Base-by-base conservation (phyloP, 2,888 invertebrate genomes). In the Zele albiditarsus region DNA sequence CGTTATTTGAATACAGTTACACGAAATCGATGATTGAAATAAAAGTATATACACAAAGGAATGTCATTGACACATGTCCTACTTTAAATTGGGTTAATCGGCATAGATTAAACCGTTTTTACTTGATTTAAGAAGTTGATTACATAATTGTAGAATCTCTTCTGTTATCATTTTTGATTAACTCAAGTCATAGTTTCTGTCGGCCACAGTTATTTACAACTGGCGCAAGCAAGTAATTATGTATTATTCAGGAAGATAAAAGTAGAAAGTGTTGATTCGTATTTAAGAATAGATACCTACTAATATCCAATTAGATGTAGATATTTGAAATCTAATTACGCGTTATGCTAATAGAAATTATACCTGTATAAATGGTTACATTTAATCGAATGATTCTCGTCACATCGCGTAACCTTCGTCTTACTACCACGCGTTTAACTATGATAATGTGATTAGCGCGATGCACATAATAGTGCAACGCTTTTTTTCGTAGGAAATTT, bases 391-490 rank as follows among this genome's bases (percentile, higher is more conserved):
- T 67, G 67, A 71, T 67, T 78, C 80, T 76, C 73, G n/a, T 46
- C n/a, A 38, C 38, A 46, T 46, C 46, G 74, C 71, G 73, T 80
- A 80, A 80, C 80, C 80, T 80, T 80, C 69, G 78, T 69, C 71
- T 71, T 63, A 16, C 33, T n/a, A 28, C 31, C 31, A 63, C 62
- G 31, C 53, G n/a, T 27, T 5, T 14, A 27, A 38, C 12, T 38
- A 69, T 75, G 76, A 78, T 77, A 80, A 80, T 78, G 75, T 78
- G 78, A 78, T 80, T 78, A 77, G 60, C 65, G 77, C 73, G 77
- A 77, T 66, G 70, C 27, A 62, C 69, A 66, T 76, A 71, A 76
- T 76, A 12, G 66, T 46, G 6, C 14, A 46, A 23, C 6, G 8
- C 20, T 38, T 23, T 65, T 38, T 23, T 65, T 23, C 20, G n/a